Evolutionary conservation across 1,140 invertebrate species (phyloP).

Genomic region (Listronotus oregonensis): DNA sequence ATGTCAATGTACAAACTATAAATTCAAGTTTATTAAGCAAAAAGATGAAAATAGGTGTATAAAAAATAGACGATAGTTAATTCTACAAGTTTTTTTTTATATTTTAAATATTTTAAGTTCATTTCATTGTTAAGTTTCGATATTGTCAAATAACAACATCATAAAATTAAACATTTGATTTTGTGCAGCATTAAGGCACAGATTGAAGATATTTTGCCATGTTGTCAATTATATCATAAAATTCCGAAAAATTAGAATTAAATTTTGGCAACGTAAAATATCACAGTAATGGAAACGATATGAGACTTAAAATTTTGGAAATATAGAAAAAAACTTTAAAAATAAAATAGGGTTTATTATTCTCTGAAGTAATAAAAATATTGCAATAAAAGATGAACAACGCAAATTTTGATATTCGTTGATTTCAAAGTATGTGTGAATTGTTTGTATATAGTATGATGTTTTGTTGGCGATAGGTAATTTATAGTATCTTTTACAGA

Average conservation of each 20-base stretch:
- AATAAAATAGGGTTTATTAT: slow-evolving; percentile 19
- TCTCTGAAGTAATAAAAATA: slow-evolving; percentile 44
- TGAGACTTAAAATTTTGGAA: too few species aligned
- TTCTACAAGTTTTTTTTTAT: slow-evolving; percentile 19
- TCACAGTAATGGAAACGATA: too few species aligned
- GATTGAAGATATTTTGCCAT: too few species aligned
- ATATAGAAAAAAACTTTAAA: not conserved
- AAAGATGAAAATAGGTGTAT: slow-evolving; percentile 4
- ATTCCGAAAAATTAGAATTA: too few species aligned
- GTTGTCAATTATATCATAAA: too few species aligned
- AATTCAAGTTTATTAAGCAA: slow-evolving; percentile 37
- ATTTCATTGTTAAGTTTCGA: too few species aligned
- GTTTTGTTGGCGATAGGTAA: slow-evolving; percentile 43
- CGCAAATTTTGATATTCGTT: slow-evolving; percentile 51
- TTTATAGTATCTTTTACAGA: slow-evolving; percentile 47
- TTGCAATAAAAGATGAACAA: slow-evolving; percentile 49
- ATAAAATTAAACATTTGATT: too few species aligned
- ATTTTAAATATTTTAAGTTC: not conserved
- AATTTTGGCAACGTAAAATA: too few species aligned
- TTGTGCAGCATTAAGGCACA: too few species aligned
- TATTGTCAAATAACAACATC: too few species aligned
- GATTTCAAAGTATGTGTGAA: slow-evolving; percentile 39
- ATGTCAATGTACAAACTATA: slow-evolving; percentile 50
- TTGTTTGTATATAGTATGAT: slow-evolving; percentile 38
- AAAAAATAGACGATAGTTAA: slow-evolving; percentile 3